Evolutionary conservation across 2,888 invertebrate genomes (phyloP).

Genomic region (Caenorhabditis sp.): DNA sequence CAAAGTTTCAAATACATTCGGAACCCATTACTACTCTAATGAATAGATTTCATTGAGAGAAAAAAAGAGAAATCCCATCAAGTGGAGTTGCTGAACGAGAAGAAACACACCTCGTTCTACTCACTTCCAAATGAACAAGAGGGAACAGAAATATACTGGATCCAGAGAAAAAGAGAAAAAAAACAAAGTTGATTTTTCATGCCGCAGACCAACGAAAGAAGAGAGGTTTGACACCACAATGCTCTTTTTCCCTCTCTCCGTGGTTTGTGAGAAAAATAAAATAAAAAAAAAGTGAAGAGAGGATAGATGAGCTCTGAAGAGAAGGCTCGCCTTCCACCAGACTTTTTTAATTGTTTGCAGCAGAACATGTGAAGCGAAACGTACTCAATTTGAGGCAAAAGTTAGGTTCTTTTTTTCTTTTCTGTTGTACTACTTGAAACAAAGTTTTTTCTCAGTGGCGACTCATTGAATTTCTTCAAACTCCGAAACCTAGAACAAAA

Average conservation of each 20-base stretch:
- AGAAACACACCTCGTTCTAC: slow-evolving; percentile 1
- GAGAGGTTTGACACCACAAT: slow-evolving; percentile 29
- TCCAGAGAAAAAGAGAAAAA: slow-evolving; percentile 14
- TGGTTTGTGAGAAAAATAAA: slow-evolving; percentile 10
- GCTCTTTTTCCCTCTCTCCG: slow-evolving; percentile 12
- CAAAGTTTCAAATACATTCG: no score
- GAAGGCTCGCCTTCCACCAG: slow-evolving; percentile 5
- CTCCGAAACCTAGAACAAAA: no score
- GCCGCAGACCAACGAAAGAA: slow-evolving; percentile 42
- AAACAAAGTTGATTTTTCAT: slow-evolving; percentile 25
- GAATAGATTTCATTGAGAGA: no score
- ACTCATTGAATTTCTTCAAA: slow-evolving; percentile 31
- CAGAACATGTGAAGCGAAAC: slow-evolving; percentile 52
- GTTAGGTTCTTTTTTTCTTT: slow-evolving; percentile 17
- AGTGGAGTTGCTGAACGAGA: neutral
- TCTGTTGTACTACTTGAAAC: slow-evolving; percentile 2
- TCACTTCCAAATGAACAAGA: neutral
- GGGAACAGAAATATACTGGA: neutral
- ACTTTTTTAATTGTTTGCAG: slow-evolving; percentile 50
- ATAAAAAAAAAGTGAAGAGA: slow-evolving; percentile 6
- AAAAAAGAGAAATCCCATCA: no score
- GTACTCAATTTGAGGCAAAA: slow-evolving; percentile 44
- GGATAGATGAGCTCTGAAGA: slow-evolving; percentile 6
- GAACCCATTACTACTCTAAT: no score
- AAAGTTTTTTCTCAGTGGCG: neutral